Evolutionary conservation across 1,140 invertebrate genomes (phyloP), one percentile per base, ranked within the genome.

Genomic region (Eurosta solidaginis): DNA sequence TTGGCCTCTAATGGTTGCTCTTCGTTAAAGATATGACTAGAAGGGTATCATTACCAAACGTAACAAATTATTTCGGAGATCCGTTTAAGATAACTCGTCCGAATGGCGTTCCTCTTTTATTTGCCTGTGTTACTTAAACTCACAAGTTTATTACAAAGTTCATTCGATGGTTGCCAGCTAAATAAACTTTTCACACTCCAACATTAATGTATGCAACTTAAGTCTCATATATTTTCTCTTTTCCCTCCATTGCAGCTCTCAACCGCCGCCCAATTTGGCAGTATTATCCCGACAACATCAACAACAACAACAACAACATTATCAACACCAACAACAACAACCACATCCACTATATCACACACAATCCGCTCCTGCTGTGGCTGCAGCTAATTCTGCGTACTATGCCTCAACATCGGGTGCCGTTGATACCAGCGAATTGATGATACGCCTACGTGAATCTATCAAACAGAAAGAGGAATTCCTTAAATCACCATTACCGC

Each of bases 381-480:
- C 20, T n/a, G 59, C 33, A 68, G 59, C 59, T n/a, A 68, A 68
- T 68, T 68, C 59, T 12, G 59, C 59, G 33, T 75, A 75, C 29
- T 75, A 75, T 76, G 78, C 73, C n/a, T 50, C 5, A 44, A 74
- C 45, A 47, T 68, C 44, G 76, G 80, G 20, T 74, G 81, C 77
- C 77, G 81, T 78, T 27, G 85, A 86, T 20, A 85, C 85, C 74
- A 87, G 83, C 78, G 85, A 87, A 63, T 82, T 87, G 44, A 87
- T 87, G 85, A 84, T 87, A 76, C 83, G 85, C 54, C 76, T 96
- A 81, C 90, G 93, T 74, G 95, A 94, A 85, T 96, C 93, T 82
- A 92, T 93, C 81, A 94, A 96, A 82, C 94, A 96, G 82, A 96
- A 96, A 83, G 94, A 96, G 86, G 95, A 96, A 81, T 96, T 96